phyloP scores from a whole-genome alignment of 2,113 vertebrate species.

The Morone saxatilis region DNA sequence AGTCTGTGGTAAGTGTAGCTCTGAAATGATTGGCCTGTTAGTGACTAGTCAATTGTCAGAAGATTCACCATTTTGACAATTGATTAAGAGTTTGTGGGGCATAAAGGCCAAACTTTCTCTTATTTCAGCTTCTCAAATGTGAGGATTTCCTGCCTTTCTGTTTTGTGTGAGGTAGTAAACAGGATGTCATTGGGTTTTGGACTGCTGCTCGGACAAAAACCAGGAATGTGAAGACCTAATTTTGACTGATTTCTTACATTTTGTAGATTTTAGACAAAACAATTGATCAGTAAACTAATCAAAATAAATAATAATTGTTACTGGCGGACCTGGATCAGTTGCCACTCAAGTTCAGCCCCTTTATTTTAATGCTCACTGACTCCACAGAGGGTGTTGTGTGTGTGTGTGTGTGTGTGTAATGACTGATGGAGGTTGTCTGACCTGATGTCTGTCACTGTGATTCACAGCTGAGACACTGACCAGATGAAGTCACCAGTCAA shows the following conservation, averaged over 20 bases:
- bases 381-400: not conserved
- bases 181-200: not conserved
- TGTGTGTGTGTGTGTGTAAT: not conserved
- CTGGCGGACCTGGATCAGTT: not conserved
- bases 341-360: not conserved
- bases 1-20: not conserved
- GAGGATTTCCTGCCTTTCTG: constrained; percentile 61
- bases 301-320: not conserved
- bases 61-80: not conserved
- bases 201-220: not conserved
- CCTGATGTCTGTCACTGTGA: constrained; percentile 2
- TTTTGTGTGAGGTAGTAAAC: constrained; percentile 5
- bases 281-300: not conserved
- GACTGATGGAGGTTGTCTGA: not conserved
- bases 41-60: not conserved
- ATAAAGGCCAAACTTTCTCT: constrained; percentile 8
- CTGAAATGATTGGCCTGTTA: not conserved
- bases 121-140: constrained; percentile 7
- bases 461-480: constrained; percentile 27
- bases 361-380: not conserved
- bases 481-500: not conserved
- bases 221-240: not conserved
- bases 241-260: not conserved
- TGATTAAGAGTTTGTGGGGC: not conserved
- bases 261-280: not conserved